Evolutionary conservation across 2,888 invertebrate species (phyloP), one percentile per base, ranked within the genome.

Genomic region (Troides aeacus): DNA sequence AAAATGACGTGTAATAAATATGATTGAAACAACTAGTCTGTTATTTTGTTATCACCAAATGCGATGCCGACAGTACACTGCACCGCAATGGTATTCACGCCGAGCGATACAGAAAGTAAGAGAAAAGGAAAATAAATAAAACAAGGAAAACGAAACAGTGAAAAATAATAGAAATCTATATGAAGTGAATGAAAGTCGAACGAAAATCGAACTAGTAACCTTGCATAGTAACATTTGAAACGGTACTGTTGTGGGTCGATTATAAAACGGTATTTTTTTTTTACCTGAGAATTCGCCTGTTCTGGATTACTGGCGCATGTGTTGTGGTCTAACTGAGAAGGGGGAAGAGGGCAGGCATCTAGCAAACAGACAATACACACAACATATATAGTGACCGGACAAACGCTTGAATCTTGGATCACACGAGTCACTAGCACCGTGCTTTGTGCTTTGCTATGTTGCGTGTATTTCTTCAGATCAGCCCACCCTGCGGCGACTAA

Each of bases 311-410:
- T 93, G 93, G 93, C 93, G 95, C 94, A 95, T 95, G 95, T 95
- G 95, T 95, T 95, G 95, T 95, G 95, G 95, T 96, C 96, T 96
- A 96, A 96, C 95, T 95, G 94, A 94, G 93, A 94, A 95, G 95
- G 95, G 95, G 95, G 95, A 95, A 95, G 95, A 95, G 95, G 95
- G 96, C 97, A 97, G 96, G 96, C 96, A 97, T 97, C 97, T 97
- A 97, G 96, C 96, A 96, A 97, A 92, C 97, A 96, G 96, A 97
- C 96, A 97, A 96, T 95, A 95, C 94, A 94, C 94, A 94, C 94
- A 94, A 94, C 94, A 94, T 93, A 94, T 92, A 93, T 92, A 92
- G 92, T 92, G 92, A 92, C 91, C 92, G 92, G 91, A 92, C 89
- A 91, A 91, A 89, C 89, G 89, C 89, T 88, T 84, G 82, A 88